phyloP scores from a whole-genome alignment of 2,797 vertebrate genomes.

The Thalassophryne amazonica region DNA sequence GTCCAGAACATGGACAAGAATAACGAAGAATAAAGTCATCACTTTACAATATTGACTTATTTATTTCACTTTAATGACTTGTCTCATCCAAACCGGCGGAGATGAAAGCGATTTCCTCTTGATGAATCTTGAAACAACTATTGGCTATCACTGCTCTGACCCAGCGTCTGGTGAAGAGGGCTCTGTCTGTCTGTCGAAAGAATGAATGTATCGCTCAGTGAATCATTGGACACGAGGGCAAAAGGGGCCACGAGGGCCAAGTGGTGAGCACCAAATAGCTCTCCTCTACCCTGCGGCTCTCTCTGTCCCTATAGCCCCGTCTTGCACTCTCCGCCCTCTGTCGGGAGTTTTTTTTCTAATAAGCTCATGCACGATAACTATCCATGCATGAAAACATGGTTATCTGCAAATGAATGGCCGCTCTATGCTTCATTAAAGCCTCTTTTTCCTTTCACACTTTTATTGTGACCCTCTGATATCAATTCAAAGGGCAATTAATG shows the following conservation, averaged over 20 bases:
- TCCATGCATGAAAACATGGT: slow-evolving; percentile 95
- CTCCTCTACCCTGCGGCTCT: slow-evolving; percentile 58
- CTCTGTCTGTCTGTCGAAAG: slow-evolving; percentile 59
- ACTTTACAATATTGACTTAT: too few species aligned
- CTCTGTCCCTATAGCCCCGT: slow-evolving; percentile 29
- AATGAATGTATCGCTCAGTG: slow-evolving; percentile 73
- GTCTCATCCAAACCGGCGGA: slow-evolving; percentile 18
- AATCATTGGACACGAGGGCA: slow-evolving; percentile 66
- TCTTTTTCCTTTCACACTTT: slow-evolving; percentile 95
- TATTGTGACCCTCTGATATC: slow-evolving; percentile 99
- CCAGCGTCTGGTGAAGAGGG: slow-evolving; percentile 58
- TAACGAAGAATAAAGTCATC: too few species aligned
- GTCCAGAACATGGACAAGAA: too few species aligned
- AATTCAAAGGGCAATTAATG: slow-evolving; percentile 99
- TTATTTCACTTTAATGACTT: too few species aligned
- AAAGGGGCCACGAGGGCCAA: slow-evolving; percentile 62
- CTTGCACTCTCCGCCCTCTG: slow-evolving; percentile 63
- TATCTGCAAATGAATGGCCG: slow-evolving; percentile 97
- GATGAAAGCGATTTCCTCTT: slow-evolving; percentile 17
- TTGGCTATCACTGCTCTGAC: slow-evolving; percentile 37
- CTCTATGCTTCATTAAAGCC: slow-evolving; percentile 98
- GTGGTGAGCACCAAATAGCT: slow-evolving; percentile 76
- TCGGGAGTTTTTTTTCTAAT: slow-evolving; percentile 69
- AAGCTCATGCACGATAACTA: slow-evolving; percentile 79
- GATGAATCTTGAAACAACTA: slow-evolving; percentile 48